Percentiles rank a stretch among this genome's conserved stretches.
These are phyloP conservation scores for Atta colombica DNA, from an alignment of 1,140 invertebrate genomes.

Conservation along the genomic window DNA sequence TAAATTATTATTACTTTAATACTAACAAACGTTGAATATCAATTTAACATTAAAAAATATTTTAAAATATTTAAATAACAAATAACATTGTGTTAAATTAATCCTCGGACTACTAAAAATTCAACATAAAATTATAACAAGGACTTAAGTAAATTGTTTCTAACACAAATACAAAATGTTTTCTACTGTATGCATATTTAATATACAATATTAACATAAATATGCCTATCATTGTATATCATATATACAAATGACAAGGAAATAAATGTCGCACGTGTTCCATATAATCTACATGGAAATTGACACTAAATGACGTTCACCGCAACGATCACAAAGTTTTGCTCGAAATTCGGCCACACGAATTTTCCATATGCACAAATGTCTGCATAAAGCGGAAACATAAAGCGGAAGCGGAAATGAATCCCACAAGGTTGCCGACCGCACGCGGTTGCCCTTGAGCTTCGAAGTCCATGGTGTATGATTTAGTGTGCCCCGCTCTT, in stretches of 20 bases:
- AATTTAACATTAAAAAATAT: no score
- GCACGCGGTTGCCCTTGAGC: conserved; percentile 77
- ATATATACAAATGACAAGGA: background rate
- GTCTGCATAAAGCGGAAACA: conserved; percentile 75
- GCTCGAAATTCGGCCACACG: conserved; percentile 29
- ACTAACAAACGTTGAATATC: no score
- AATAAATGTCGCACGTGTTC: conserved; percentile 25
- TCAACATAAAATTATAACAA: no score
- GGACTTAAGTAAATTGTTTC: no score
- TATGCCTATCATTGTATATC: background rate
- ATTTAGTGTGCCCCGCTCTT: background rate
- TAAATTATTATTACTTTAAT: no score
- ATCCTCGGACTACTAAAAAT: no score
- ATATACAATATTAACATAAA: conserved; percentile 18
- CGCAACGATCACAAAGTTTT: conserved; percentile 35
- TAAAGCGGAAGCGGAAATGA: conserved; percentile 76
- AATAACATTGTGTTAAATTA: no score
- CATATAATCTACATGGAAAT: conserved; percentile 49
- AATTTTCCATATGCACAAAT: conserved; percentile 80
- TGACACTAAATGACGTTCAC: background rate
- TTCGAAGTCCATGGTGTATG: conserved; percentile 47
- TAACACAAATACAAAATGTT: no score
- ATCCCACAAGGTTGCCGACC: conserved; percentile 72
- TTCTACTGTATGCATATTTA: background rate
- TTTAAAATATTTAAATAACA: no score